These are phyloP conservation scores for Cenopis cana DNA, from an alignment of 2,888 invertebrate genomes.

Conservation along the genomic window DNA sequence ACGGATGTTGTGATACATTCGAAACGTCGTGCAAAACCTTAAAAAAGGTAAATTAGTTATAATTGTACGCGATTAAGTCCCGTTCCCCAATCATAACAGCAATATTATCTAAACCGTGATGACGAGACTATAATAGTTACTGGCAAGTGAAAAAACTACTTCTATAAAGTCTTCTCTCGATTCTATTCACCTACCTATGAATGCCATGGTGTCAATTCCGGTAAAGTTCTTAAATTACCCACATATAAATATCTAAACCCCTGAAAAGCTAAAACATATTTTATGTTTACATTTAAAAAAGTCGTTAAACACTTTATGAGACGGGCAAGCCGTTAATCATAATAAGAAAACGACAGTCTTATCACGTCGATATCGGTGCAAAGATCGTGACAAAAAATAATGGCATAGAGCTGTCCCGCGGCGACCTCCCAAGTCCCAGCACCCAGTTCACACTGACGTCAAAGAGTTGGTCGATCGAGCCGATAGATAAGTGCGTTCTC, in stretches of 20 bases:
- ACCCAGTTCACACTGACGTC: constrained; percentile 78
- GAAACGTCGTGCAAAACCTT: no score
- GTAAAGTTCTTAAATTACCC: constrained; percentile 50
- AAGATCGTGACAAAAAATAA: constrained; percentile 76
- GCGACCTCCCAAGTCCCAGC: constrained; percentile 68
- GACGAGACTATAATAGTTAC: no score
- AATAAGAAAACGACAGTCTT: constrained; percentile 61
- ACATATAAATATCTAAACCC: constrained; percentile 45
- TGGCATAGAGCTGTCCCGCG: constrained; percentile 68
- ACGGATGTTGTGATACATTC: no score
- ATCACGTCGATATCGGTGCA: constrained; percentile 64
- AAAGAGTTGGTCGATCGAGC: constrained; percentile 79
- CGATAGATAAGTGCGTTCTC: constrained; percentile 81
- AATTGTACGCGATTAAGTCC: no score
- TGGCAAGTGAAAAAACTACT: no score
- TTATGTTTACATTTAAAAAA: constrained; percentile 52
- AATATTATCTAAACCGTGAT: no score
- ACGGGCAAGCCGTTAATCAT: constrained; percentile 62
- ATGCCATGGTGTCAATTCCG: background rate
- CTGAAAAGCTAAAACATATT: constrained; percentile 12
- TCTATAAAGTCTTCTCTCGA: no score
- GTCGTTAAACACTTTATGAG: constrained; percentile 61
- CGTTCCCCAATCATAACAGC: no score
- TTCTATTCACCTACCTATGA: no score
- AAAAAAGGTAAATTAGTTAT: no score